Evolutionary conservation across 1,140 invertebrate genomes (phyloP).

Genomic region (Wasmannia auropunctata): DNA sequence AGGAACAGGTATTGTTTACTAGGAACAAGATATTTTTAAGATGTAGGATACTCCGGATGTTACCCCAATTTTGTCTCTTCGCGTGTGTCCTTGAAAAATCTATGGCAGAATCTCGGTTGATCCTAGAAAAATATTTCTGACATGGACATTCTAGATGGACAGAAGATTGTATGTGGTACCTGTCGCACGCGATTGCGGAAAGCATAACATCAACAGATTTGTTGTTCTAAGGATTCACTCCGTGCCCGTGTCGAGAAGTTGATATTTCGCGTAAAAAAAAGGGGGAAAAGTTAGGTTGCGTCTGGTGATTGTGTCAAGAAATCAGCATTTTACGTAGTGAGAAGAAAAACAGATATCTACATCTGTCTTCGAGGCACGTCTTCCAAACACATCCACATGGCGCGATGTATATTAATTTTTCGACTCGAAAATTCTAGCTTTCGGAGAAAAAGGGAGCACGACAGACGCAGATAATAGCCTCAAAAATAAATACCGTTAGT

Average conservation of each 20-base stretch:
- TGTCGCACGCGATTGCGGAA: conserved; percentile 50
- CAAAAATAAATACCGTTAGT: neutral
- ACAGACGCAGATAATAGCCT: neutral
- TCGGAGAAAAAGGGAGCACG: neutral
- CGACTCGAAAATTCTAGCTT: neutral
- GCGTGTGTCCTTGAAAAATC: conserved; percentile 4
- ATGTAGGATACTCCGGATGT: neutral
- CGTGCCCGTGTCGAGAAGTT: conserved; percentile 39
- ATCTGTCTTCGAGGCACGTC: conserved; percentile 29
- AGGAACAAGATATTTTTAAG: neutral
- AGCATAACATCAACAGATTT: conserved; percentile 31
- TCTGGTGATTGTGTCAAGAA: conserved; percentile 20
- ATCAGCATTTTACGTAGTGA: conserved; percentile 43
- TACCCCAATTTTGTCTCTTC: neutral
- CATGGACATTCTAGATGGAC: conserved; percentile 7
- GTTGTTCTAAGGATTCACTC: conserved; percentile 59
- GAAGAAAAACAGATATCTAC: conserved; percentile 24
- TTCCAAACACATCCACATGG: conserved; percentile 23
- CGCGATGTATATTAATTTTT: conserved; percentile 2
- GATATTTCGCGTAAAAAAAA: conserved; percentile 49
- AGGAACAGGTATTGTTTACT: too few species aligned
- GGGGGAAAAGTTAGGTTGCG: conserved; percentile 17
- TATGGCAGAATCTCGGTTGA: neutral
- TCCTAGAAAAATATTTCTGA: conserved; percentile 62
- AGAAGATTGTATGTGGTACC: conserved; percentile 28